Evolutionary conservation across 2,113 vertebrate species (phyloP), one percentile per base, ranked within the genome.

Genomic region (Crotalus helleri): DNA sequence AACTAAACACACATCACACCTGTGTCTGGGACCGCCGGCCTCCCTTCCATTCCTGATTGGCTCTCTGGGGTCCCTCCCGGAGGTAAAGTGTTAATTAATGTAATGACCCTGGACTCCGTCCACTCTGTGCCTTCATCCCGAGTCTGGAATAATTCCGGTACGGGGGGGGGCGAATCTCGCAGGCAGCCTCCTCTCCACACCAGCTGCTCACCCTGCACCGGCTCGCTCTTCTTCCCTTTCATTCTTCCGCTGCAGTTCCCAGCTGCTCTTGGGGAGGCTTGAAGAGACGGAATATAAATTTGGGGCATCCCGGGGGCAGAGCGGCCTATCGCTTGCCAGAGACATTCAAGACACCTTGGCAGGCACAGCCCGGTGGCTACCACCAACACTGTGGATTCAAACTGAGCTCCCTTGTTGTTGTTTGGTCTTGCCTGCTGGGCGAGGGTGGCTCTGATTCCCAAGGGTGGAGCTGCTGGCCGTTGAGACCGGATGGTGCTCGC

Each of bases 51-150:
- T 93, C 95, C 96, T 97, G 97, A 97, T 97, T 97, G 97, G 94
- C 92, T 95, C 97, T 95, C 97, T 89, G 13, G 96, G 93, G 97
- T 17, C 94, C 94, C 95, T 96, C 95, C 96, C 4, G 3, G 97
- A 97, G 97, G 95, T 96, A 96, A 97, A 97, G 96, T 96, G 97
- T 97, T 97, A 97, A 97, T 97, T 97, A 97, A 94, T 93, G 96
- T 97, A 96, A 97, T 95, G 97, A 96, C 97, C 97, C 96, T 95
- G 97, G 95, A 92, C 97, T 96, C 92, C 69, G 96, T 93, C 97
- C 97, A 95, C 96, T 95, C 95, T 3, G 26, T 55, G 92, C 93
- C 15, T 96, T 94, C 89, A 0, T 90, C 94, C 93, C 13, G 92
- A 95, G 96, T 90, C 0, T 51, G 93, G 95, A 96, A 96, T 96